Conservation (phyloP, 1,140 invertebrate species). For the Lepeophtheirus salmonis region DNA sequence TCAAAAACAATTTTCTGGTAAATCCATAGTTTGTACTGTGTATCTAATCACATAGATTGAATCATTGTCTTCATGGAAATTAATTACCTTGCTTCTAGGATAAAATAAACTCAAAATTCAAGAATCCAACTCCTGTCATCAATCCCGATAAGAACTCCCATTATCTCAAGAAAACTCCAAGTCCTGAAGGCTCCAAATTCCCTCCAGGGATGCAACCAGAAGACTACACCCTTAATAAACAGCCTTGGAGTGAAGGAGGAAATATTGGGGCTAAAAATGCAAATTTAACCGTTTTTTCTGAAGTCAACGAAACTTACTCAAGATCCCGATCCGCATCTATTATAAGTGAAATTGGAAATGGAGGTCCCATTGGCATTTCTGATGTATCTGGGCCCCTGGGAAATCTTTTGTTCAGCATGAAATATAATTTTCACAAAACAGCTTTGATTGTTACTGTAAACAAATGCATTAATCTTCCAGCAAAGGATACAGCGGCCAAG, state of each 20-base stretch:
- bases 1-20: too few relatives aligned
- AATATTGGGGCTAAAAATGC: background rate
- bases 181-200: constrained; percentile 44
- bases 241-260: background rate
- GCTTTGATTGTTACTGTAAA: constrained; percentile 77
- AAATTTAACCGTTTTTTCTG: background rate
- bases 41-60: too few relatives aligned
- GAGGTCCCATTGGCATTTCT: constrained; percentile 6
- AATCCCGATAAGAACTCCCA: constrained; percentile 43
- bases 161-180: constrained; percentile 69
- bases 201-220: constrained; percentile 23
- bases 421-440: constrained; percentile 66
- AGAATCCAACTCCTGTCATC: constrained; percentile 43
- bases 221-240: background rate
- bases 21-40: too few relatives aligned
- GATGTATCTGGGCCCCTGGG: constrained; percentile 6
- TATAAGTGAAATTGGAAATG: constrained; percentile 1
- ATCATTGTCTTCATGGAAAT: too few relatives aligned
- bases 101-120: constrained; percentile 24
- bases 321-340: constrained; percentile 6
- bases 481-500: constrained; percentile 44
- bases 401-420: constrained; percentile 26
- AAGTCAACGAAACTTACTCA: background rate
- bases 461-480: constrained; percentile 58
- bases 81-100: too few relatives aligned